A percentile compares a stretch with the other conserved stretches of the same genome.
phyloP scores from a whole-genome alignment of 2,113 vertebrate genomes.

The Plotosus lineatus region DNA sequence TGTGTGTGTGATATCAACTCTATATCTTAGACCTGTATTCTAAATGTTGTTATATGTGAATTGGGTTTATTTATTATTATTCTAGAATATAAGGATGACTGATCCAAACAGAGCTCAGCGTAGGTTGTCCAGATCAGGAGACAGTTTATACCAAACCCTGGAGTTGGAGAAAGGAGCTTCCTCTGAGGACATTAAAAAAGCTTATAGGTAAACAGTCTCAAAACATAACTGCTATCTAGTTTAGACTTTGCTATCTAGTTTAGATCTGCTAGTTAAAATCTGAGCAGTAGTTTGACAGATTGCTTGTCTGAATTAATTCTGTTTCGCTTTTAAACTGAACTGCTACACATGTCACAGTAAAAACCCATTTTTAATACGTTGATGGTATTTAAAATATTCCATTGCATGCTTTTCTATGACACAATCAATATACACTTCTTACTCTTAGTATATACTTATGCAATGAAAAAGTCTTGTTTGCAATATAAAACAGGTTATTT shows the following conservation, averaged over 20 bases:
- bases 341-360: neutral
- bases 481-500: neutral
- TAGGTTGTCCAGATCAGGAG: conserved; percentile 79
- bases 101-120: conserved; percentile 68
- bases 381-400: neutral
- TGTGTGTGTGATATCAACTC: too few relatives aligned
- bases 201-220: conserved; percentile 79
- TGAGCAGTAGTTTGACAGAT: neutral
- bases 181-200: conserved; percentile 82
- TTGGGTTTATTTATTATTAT: too few relatives aligned
- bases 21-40: too few relatives aligned
- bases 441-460: neutral
- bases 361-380: neutral
- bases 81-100: conserved; percentile 67
- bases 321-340: neutral
- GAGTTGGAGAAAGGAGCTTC: conserved; percentile 82
- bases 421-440: neutral
- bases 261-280: too few relatives aligned
- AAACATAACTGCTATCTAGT: neutral
- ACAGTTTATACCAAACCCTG: conserved; percentile 80
- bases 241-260: too few relatives aligned
- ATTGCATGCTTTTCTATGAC: neutral
- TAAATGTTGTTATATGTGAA: conserved; percentile 7
- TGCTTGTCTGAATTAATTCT: neutral
- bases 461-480: neutral